A percentile compares a stretch with the other conserved stretches of the same genome.
phyloP scores from a whole-genome alignment of 2,888 invertebrate species.

The Apantesis nais region DNA sequence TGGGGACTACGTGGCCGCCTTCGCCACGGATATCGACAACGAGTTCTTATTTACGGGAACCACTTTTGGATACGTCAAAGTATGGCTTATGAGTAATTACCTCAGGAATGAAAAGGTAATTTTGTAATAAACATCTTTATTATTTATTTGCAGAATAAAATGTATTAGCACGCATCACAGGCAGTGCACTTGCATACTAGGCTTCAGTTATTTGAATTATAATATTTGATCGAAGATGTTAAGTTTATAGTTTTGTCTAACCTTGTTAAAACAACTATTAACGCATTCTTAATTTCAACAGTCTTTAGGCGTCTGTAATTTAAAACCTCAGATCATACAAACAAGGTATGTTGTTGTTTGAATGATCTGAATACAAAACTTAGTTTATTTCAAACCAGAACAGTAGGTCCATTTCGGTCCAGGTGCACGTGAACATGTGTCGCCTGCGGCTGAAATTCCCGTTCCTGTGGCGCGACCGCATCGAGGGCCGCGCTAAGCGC shows the following conservation, averaged over 20 bases:
- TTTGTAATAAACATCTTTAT: not conserved
- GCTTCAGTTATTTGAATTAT: too few species aligned
- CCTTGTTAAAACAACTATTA: too few species aligned
- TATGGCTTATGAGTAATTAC: constrained; percentile 91
- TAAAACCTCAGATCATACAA: too few species aligned
- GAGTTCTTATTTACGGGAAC: constrained; percentile 90
- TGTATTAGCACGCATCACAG: too few species aligned
- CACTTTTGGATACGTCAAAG: constrained; percentile 91
- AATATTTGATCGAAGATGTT: too few species aligned
- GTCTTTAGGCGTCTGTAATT: too few species aligned
- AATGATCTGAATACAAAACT: too few species aligned
- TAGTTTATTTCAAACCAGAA: too few species aligned
- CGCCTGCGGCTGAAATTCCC: constrained; percentile 88
- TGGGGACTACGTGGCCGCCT: constrained; percentile 88
- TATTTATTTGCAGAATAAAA: not conserved
- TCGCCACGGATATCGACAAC: constrained; percentile 90
- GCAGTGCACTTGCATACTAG: too few species aligned
- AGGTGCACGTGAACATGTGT: constrained; percentile 87
- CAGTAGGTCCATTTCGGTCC: not conserved
- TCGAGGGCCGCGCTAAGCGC: constrained; percentile 89
- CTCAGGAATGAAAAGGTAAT: constrained; percentile 76
- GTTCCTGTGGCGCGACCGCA: constrained; percentile 89
- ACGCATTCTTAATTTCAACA: too few species aligned
- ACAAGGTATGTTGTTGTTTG: too few species aligned
- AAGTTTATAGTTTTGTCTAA: too few species aligned